phyloP scores from a whole-genome alignment of 2,113 vertebrate genomes.

The Leptodactylus fuscus region DNA sequence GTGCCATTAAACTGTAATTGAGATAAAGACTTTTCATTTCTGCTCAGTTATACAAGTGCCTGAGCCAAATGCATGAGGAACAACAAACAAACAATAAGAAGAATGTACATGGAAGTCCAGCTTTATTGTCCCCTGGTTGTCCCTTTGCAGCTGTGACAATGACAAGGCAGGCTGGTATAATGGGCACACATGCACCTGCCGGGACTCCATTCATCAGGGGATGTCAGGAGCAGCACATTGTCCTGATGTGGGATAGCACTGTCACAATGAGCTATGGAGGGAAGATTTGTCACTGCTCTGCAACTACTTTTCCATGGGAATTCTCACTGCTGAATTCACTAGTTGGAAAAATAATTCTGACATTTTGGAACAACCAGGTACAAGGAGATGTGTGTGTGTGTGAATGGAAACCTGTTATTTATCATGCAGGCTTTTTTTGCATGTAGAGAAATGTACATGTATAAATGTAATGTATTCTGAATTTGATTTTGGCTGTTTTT shows the following conservation, averaged over 20 bases:
- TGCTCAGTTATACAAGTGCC: neutral
- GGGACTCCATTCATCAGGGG: slow-evolving; percentile 35
- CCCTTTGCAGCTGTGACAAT: slow-evolving; percentile 42
- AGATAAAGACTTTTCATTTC: slow-evolving; percentile 28
- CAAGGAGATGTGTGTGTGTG: neutral
- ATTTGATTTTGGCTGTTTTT: too few relatives aligned
- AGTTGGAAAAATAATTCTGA: neutral
- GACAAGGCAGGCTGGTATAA: slow-evolving; percentile 15
- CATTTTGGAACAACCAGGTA: neutral
- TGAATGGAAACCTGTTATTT: neutral
- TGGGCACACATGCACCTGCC: slow-evolving; percentile 36
- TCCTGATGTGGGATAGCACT: neutral
- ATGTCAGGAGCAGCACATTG: slow-evolving; percentile 40
- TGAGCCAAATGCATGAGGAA: slow-evolving; percentile 21
- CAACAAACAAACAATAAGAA: slow-evolving; percentile 36
- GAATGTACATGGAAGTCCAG: neutral
- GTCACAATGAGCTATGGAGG: slow-evolving; percentile 26
- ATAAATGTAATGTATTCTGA: neutral
- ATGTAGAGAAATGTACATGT: neutral
- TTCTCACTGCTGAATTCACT: neutral
- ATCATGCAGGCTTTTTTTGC: neutral
- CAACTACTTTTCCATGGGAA: slow-evolving; percentile 19
- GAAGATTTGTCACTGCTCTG: neutral
- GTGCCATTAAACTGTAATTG: slow-evolving; percentile 8
- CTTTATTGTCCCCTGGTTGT: slow-evolving; percentile 37